Evolutionary conservation across 2,797 vertebrate genomes (phyloP).

Genomic region (Cephalopachus bancanus): DNA sequence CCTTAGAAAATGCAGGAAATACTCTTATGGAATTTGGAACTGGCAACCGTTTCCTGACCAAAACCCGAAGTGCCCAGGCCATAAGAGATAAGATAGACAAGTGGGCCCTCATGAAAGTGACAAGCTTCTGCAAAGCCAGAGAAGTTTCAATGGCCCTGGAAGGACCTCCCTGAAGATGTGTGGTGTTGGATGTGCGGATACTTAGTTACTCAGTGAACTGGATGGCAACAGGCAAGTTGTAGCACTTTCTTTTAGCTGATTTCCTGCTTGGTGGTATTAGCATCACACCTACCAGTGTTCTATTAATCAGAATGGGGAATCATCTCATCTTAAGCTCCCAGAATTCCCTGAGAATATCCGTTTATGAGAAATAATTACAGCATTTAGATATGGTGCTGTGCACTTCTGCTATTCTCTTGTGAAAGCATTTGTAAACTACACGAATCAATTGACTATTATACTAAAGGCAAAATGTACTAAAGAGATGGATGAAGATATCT

Average conservation of each 20-base stretch:
- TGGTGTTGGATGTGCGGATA: not conserved
- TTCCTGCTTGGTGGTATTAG: not conserved
- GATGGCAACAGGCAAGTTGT: not conserved
- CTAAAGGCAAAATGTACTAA: slow-evolving; percentile 5
- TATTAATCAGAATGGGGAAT: not conserved
- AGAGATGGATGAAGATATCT: not conserved
- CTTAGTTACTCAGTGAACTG: not conserved
- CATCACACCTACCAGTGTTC: not conserved
- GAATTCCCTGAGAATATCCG: slow-evolving; percentile 33
- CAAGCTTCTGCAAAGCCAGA: not conserved
- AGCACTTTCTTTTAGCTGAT: not conserved
- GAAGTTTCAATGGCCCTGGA: not conserved
- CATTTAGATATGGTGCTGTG: not conserved
- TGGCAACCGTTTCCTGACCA: too few species aligned
- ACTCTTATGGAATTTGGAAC: too few species aligned
- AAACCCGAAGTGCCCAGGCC: too few species aligned
- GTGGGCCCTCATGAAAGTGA: too few species aligned
- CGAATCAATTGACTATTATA: not conserved
- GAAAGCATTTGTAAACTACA: slow-evolving; percentile 2
- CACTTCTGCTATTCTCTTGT: not conserved
- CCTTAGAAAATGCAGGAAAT: too few species aligned
- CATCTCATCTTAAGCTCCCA: not conserved
- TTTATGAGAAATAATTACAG: slow-evolving; percentile 9
- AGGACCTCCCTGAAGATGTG: not conserved
- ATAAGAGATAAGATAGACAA: too few species aligned